Conservation (phyloP, 2,113 vertebrate species). For the Larimichthys polyactis region DNA sequence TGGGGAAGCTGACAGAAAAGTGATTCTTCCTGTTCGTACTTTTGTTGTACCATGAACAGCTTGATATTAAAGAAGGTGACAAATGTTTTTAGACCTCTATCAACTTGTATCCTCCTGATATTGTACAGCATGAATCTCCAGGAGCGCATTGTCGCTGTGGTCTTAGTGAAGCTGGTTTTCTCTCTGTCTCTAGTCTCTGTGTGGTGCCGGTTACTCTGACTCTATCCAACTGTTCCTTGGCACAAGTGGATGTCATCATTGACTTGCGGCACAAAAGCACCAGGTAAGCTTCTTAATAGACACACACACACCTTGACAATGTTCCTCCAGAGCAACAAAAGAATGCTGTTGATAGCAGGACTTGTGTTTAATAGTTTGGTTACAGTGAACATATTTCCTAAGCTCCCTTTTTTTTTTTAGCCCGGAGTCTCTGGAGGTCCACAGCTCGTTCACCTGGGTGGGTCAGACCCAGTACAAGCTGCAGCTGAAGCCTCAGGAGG, state of each 20-base stretch:
- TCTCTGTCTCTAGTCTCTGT: slow-evolving; percentile 88
- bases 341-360: not conserved
- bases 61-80: not conserved
- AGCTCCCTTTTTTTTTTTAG: slow-evolving; percentile 71
- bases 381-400: not conserved
- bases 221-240: slow-evolving; percentile 93
- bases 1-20: no score
- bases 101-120: not conserved
- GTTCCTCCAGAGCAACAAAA: not conserved
- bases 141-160: not conserved
- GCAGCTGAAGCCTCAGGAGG: slow-evolving; percentile 90
- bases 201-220: slow-evolving; percentile 94
- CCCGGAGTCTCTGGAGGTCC: slow-evolving; percentile 89
- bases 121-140: not conserved
- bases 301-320: not conserved
- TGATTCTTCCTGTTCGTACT: no score
- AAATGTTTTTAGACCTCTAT: no score
- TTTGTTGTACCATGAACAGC: not conserved
- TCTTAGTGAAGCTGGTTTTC: not conserved
- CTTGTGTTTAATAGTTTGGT: not conserved
- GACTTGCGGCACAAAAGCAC: slow-evolving; percentile 92
- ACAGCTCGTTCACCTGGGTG: slow-evolving; percentile 94
- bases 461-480: slow-evolving; percentile 95
- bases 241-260: slow-evolving; percentile 92
- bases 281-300: slow-evolving; percentile 81